These are phyloP conservation scores for Paratrypauchen microcephalus DNA, from an alignment of 2,797 vertebrate species.

Conservation along the genomic window DNA sequence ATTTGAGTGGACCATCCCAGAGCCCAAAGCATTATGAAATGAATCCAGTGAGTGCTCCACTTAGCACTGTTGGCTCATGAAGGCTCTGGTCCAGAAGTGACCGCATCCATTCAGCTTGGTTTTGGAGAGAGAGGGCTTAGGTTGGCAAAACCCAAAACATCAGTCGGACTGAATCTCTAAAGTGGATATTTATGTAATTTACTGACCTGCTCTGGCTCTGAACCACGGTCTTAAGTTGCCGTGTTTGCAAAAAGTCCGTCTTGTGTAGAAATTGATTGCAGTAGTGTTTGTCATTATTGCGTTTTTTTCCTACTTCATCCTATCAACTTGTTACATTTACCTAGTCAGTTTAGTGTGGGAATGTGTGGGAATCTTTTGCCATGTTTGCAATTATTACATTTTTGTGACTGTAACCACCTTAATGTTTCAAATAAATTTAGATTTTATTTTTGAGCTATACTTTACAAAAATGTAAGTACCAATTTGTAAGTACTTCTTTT, in stretches of 20 bases:
- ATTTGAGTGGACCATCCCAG: conserved; percentile 1
- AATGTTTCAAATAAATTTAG: neutral
- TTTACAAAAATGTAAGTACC: too few species aligned
- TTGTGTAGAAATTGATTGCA: neutral
- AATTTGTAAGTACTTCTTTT: too few species aligned
- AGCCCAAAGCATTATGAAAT: conserved; percentile 25
- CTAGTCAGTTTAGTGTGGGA: neutral
- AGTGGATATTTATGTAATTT: neutral
- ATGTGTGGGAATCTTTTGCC: neutral
- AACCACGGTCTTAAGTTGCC: conserved; percentile 1
- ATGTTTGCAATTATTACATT: neutral
- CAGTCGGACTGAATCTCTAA: conserved; percentile 9
- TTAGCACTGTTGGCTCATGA: conserved; percentile 18
- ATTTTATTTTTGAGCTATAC: too few species aligned
- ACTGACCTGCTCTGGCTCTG: conserved; percentile 1
- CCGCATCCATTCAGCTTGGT: conserved; percentile 12
- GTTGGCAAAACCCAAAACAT: conserved; percentile 26
- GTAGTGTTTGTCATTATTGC: neutral
- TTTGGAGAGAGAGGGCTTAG: conserved; percentile 37
- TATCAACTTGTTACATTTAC: too few species aligned
- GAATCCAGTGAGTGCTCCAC: conserved; percentile 25
- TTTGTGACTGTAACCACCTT: neutral
- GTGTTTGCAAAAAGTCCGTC: neutral
- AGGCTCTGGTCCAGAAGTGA: conserved; percentile 29
- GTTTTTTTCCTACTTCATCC: too few species aligned